Evolutionary conservation across 2,888 invertebrate species (phyloP).

Genomic region (Leucophenga maculata): DNA sequence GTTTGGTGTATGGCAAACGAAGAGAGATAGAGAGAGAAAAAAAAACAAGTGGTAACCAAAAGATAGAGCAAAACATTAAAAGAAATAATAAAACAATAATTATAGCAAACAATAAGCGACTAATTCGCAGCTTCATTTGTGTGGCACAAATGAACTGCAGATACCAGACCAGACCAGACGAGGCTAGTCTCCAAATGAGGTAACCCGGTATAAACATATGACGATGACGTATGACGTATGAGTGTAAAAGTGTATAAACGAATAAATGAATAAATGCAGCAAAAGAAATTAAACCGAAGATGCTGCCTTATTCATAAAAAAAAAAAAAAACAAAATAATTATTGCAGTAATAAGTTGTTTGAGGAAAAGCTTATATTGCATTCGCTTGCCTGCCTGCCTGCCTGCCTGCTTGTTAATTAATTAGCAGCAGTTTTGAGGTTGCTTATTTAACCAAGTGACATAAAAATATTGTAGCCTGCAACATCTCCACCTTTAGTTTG

Average conservation of each 20-base stretch:
- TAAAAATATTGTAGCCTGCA: constrained; percentile 46
- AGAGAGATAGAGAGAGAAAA: constrained; percentile 39
- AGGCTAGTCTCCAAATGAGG: constrained; percentile 25
- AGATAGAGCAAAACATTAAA: constrained; percentile 41
- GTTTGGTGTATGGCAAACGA: neutral
- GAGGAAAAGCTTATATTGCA: constrained; percentile 34
- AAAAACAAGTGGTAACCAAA: constrained; percentile 50
- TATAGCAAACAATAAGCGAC: constrained; percentile 60
- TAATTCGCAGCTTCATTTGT: constrained; percentile 55
- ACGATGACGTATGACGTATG: constrained; percentile 42
- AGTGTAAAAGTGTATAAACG: constrained; percentile 21
- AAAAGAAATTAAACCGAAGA: constrained; percentile 40
- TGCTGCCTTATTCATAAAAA: constrained; percentile 1
- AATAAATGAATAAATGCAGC: neutral
- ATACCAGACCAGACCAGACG: neutral
- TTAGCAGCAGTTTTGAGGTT: constrained; percentile 30
- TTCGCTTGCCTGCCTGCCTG: too few relatives aligned
- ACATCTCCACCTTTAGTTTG: too few relatives aligned
- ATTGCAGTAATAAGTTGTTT: constrained; percentile 30
- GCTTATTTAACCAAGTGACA: constrained; percentile 63
- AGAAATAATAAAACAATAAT: constrained; percentile 47
- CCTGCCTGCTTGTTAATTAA: constrained; percentile 45
- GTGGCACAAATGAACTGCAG: constrained; percentile 13
- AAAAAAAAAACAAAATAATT: neutral
- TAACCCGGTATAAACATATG: constrained; percentile 8